These are phyloP conservation scores for Erebia ligea DNA, from an alignment of 2,888 invertebrate species.

Conservation along the genomic window DNA sequence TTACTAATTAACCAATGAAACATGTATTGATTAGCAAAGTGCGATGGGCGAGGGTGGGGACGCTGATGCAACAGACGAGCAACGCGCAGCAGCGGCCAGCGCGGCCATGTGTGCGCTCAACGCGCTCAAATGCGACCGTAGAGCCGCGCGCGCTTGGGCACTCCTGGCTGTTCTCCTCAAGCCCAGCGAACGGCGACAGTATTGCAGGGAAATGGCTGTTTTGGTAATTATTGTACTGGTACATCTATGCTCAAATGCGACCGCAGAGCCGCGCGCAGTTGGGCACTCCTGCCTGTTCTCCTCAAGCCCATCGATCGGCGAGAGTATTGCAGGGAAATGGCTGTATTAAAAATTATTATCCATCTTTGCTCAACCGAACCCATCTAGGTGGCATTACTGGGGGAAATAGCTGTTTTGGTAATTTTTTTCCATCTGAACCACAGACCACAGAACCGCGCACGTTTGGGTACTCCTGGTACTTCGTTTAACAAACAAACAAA, in stretches of 20 bases:
- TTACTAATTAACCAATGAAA: background rate
- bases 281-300: conserved; percentile 60
- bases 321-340: conserved; percentile 63
- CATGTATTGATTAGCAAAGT: conserved; percentile 44
- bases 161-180: conserved; percentile 56
- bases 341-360: conserved; percentile 44
- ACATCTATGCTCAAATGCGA: background rate
- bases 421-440: background rate
- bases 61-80: conserved; percentile 49
- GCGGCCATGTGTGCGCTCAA: conserved; percentile 63
- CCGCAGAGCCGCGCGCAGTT: conserved; percentile 49
- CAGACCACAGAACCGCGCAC: too few relatives aligned
- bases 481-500: too few relatives aligned
- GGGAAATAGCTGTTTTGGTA: too few relatives aligned
- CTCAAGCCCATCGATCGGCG: conserved; percentile 60
- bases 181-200: conserved; percentile 58
- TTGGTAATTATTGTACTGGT: conserved; percentile 38
- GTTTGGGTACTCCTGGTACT: too few relatives aligned
- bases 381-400: too few relatives aligned
- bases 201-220: conserved; percentile 63
- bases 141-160: conserved; percentile 66
- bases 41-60: conserved; percentile 50
- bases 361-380: too few relatives aligned
- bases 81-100: conserved; percentile 45
- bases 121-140: conserved; percentile 66